Base-by-base conservation (phyloP, 2,888 invertebrate genomes). In the Polyploca ridens region DNA sequence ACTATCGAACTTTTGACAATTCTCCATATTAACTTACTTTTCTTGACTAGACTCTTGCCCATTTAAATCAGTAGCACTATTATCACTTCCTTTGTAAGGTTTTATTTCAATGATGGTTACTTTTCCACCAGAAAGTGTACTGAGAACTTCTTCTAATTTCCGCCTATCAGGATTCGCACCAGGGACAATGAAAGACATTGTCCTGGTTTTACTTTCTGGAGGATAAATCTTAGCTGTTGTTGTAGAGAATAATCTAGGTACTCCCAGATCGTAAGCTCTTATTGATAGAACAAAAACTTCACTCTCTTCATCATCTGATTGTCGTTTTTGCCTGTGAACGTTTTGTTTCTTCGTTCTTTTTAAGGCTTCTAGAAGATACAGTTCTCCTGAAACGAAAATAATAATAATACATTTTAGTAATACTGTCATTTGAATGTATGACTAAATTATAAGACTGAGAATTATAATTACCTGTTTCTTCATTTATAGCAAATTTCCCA, bases 211-310 rank as follows among this genome's bases (percentile, higher is more conserved):
- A 73, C 96, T 96, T 78, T 96, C 98, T 70, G 97, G 96, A 63
- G 97, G 97, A 89, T 96, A 97, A 66, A 98, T 95, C 77, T 96
- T 96, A 7, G 98, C 96, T 66, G 95, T 95, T 14, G 97, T 96
- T 46, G 96, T 96, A 19, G 96, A 96, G 72, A 95, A 96, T 66
- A 96, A 91, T 82, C 96, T 96, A 3, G 98, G 98, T 1, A 97
- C 95, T 0, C 98, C 98, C 69, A 97, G 94, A 89, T 98, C 98
- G 82, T 97, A 97, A 3, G 98, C 98, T 81, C 97, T 94, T 14
- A 97, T 96, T 64, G 95, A 96, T 7, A 98, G 87, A n/a, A 95
- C 94, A 72, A 96, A 96, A 16, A 96, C 91, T 78, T 95, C 93
- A 72, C 90, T 93, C 70, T 94, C 94, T 69, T 93, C 85, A 38